Base-by-base conservation (phyloP, 2,113 vertebrate species). In the Rhizomys pruinosus region DNA sequence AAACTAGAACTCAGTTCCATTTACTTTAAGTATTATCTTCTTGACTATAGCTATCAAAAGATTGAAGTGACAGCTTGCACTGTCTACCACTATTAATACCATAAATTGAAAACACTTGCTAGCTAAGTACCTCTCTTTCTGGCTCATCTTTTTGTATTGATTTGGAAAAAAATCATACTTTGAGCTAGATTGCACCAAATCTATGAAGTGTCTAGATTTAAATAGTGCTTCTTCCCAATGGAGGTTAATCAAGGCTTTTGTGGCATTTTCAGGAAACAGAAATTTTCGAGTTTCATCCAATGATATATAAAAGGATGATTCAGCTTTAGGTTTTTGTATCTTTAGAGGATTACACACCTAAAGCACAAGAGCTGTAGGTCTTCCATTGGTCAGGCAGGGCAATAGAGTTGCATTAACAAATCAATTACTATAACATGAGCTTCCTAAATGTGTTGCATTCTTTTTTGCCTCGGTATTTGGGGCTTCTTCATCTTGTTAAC, bases 11-110 rank as follows among this genome's bases (percentile, higher is more conserved):
- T 92, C 74, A 52, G 19, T 92, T 84, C 37, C 39, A 80, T 78
- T 85, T 94, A 90, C 90, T 95, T 93, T 86, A 91, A 89, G 64
- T 71, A 86, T 87, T 82, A 39, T n/a, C 5, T 92, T n/a, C 85
- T 93, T 93, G 74, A 82, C 57, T 66, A 81, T 77, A 63, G 90
- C 79, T 84, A 71, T 84, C 73, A 90, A 94, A 93, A 95, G 69
- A 81, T 27, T 87, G 52, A 25, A 22, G 68, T 80, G 39, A 91
- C 85, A 66, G 12, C 73, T 89, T 86, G 29, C 90, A 85, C 25
- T 82, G 34, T 85, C 61, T 66, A 57, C 91, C 85, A 89, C 66
- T 93, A 57, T 95, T 93, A 87, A 77, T 63, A 82, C 57, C 79
- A 15, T 69, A 94, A 94, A 92, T 89, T 89, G 72, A 61, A 92